Base-by-base conservation (phyloP, 2,113 vertebrate species). In the Ochotona curzoniae region DNA sequence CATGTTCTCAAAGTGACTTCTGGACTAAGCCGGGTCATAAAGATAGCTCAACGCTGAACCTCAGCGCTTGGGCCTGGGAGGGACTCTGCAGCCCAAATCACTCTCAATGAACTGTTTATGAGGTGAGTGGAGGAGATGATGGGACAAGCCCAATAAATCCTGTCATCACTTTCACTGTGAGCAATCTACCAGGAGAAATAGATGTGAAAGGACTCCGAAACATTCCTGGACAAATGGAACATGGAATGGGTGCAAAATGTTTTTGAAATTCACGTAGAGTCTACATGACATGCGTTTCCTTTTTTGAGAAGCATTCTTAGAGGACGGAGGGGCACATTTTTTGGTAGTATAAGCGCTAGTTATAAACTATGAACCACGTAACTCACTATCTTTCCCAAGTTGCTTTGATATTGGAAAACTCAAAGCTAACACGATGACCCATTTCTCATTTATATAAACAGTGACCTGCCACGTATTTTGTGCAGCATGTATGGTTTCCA, bases 11-110 rank as follows among this genome's bases (percentile, higher is more conserved):
- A 71, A 88, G 69, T 44, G 38, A 69, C 38, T 78, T 20, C 20
- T 49, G n/a, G 3, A 78, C 35, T 64, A 85, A 82, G 79, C 28
- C 74, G 51, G 57, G 32, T 32, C 35, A 8, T 60, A 32, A 92
- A 93, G 32, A 82, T 7, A 20, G 30, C 2, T 1, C 4, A 1
- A 32, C 23, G 23, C 26, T 9, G 2, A 35, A 35, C 15, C 14
- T 26, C 1, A 28, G 11, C 0, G 7, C 30, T 7, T 18, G 23
- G 8, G 15, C 49, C n/a, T 73, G 5, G 0, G 5, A 30, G 20
- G 17, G 5, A 4, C 26, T 12, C 13, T 1, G 12, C 17, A 20
- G n/a, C 63, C 47, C 32, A 44, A 47, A 38, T 9, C 13, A 17
- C 61, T 44, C 44, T 84, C 51, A 28, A 10, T 44, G 71, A 69